Conservation (phyloP, 2,888 invertebrate species). For the Julus scandinavius region DNA sequence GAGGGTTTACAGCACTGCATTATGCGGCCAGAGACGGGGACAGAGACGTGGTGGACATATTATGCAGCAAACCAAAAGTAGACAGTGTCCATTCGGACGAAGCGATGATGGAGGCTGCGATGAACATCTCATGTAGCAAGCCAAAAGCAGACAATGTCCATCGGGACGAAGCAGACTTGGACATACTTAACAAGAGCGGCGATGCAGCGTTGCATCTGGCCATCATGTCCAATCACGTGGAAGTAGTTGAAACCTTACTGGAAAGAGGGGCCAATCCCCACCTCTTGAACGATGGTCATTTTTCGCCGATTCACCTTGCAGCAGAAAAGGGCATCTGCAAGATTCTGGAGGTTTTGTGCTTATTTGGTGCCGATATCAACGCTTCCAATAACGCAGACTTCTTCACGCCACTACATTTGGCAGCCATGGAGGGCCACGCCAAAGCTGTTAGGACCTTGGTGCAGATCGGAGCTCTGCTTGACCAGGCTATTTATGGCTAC, state of each 20-base stretch:
- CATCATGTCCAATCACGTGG: not conserved
- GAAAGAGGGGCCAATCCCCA: not conserved
- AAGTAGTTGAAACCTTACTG: not conserved
- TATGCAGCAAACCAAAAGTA: not conserved
- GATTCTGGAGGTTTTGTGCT: not conserved
- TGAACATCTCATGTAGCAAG: not conserved
- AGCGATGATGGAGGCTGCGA: not conserved
- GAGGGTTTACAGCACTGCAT: not conserved
- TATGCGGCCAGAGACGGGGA: not conserved
- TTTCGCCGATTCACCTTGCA: constrained; percentile 5
- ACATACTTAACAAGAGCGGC: not conserved
- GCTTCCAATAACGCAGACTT: not conserved
- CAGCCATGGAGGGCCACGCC: constrained; percentile 76
- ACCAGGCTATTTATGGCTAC: constrained; percentile 74
- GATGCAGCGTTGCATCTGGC: constrained; percentile 13
- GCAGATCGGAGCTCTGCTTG: constrained; percentile 73
- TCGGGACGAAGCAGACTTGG: not conserved
- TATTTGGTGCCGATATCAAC: constrained; percentile 17
- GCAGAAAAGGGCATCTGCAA: not conserved
- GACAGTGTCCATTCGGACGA: not conserved
- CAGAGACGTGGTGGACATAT: not conserved
- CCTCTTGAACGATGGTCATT: not conserved
- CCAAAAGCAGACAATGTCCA: not conserved
- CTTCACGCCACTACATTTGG: constrained; percentile 62
- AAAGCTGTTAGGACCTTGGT: constrained; percentile 74